Evolutionary conservation across 2,113 vertebrate species (phyloP), one percentile per base, ranked within the genome.

Genomic region (Bufo gargarizans): DNA sequence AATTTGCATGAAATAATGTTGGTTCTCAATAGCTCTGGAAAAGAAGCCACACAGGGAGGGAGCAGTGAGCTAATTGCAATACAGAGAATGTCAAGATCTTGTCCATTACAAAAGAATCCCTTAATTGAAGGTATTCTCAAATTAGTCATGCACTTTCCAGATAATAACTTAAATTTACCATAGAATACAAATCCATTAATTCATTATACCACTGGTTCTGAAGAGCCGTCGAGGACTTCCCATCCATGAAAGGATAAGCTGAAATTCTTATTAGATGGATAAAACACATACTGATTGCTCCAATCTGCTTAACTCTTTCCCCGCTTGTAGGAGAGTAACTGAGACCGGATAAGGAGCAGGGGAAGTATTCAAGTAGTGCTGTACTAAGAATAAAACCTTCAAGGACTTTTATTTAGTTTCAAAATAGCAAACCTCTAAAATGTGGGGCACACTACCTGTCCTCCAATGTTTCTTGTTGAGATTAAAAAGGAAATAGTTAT

Each of bases 71-170:
- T 86, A 72, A 86, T 53, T 63, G 74, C 76, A 86, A 45, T 79
- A 78, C 74, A 65, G 85, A 67, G 80, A 86, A 86, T 86, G 85
- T 79, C 85, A 86, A 86, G 85, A 79, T 79, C 71, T 69, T 79
- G 59, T 79, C 47, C 74, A 86, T 47, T 56, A 86, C 74, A 65
- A 86, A 86, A 79, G 61, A 69, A 55, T 78, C 61, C 56, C 77
- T 65, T 67, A 50, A 67, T 67, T 86, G 76, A 79, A 78, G 59
- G 76, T 67, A 86, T 79, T 86, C 61, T 79, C 59, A 86, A 86
- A 86, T 86, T 67, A 86, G 85, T 86, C 61, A 53, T 78, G 74
- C 69, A 86, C 85, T 67, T 86, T 86, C 76, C 76, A 86, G 85
- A 86, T 86, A 86, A 86, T 86, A 53, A 65, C 47, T 86, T 79